phyloP scores from a whole-genome alignment of 2,888 invertebrate genomes.

The Ormyrus labotus region DNA sequence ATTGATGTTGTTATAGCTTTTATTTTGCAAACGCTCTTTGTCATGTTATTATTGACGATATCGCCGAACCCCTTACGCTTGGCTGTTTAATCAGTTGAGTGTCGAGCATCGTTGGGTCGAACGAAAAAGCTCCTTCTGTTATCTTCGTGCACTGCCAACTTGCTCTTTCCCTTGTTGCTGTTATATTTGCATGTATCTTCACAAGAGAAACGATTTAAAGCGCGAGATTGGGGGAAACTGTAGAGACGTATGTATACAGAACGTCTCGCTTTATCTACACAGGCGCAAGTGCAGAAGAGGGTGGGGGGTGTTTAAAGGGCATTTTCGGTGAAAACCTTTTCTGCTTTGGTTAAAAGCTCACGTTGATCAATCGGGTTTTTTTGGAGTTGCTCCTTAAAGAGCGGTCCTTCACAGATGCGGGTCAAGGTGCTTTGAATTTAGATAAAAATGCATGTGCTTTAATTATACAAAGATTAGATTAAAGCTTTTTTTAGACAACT shows the following conservation, averaged over 20 bases:
- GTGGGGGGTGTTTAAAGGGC: too few relatives aligned
- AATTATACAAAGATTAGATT: too few relatives aligned
- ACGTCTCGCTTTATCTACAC: too few relatives aligned
- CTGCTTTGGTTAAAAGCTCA: neutral
- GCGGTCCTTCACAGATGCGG: neutral
- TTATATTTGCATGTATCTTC: too few relatives aligned
- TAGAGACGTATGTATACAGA: too few relatives aligned
- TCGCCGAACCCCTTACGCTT: neutral
- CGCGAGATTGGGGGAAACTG: neutral
- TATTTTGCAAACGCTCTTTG: constrained; percentile 54
- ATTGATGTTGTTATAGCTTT: neutral
- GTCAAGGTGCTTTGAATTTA: neutral
- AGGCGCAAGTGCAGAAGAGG: too few relatives aligned
- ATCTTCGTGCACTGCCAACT: neutral
- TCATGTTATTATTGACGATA: constrained; percentile 60
- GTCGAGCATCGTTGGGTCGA: constrained; percentile 31
- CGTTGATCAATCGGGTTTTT: constrained; percentile 33
- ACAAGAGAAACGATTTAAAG: constrained; percentile 6
- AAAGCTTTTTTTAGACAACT: too few relatives aligned
- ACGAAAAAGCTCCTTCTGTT: neutral
- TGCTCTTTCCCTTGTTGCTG: neutral
- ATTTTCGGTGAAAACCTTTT: too few relatives aligned
- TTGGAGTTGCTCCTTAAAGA: constrained; percentile 3
- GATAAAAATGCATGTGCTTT: neutral
- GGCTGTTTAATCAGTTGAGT: constrained; percentile 36